These are phyloP conservation scores for Wiebesia pumilae DNA, from an alignment of 1,140 invertebrate genomes.

Conservation along the genomic window DNA sequence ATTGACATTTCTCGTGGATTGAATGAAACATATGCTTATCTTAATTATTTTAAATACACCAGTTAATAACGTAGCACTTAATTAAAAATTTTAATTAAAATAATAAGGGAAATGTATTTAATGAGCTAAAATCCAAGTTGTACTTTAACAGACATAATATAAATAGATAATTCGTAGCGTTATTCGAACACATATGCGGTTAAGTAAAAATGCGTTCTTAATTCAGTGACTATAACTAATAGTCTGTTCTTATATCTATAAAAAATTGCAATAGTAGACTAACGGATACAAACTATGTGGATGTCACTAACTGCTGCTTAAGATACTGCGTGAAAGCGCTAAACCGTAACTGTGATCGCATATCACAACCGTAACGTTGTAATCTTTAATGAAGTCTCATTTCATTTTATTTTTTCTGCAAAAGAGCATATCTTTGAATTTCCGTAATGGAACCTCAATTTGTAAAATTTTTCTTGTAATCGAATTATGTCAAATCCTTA, in stretches of 20 bases:
- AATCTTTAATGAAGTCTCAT: not conserved
- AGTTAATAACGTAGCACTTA: too few species aligned
- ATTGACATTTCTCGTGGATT: too few species aligned
- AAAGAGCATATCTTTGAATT: too few species aligned
- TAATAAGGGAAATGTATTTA: not conserved
- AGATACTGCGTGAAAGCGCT: not conserved
- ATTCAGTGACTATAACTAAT: not conserved
- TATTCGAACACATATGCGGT: not conserved
- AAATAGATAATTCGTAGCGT: not conserved
- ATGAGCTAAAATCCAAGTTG: not conserved
- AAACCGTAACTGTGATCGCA: not conserved
- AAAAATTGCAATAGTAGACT: not conserved
- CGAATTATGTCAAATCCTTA: too few species aligned
- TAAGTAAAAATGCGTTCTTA: not conserved
- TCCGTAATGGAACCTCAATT: too few species aligned
- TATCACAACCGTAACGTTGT: not conserved
- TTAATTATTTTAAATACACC: not conserved
- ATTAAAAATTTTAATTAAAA: too few species aligned
- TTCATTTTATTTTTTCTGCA: too few species aligned
- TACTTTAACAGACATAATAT: not conserved
- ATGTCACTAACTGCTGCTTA: not conserved
- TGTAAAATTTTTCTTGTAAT: too few species aligned
- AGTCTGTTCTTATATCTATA: not conserved
- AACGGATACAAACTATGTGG: not conserved
- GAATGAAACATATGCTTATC: too few species aligned